Base-by-base conservation (phyloP, 2,113 vertebrate genomes). In the Cyanoderma ruficeps region DNA sequence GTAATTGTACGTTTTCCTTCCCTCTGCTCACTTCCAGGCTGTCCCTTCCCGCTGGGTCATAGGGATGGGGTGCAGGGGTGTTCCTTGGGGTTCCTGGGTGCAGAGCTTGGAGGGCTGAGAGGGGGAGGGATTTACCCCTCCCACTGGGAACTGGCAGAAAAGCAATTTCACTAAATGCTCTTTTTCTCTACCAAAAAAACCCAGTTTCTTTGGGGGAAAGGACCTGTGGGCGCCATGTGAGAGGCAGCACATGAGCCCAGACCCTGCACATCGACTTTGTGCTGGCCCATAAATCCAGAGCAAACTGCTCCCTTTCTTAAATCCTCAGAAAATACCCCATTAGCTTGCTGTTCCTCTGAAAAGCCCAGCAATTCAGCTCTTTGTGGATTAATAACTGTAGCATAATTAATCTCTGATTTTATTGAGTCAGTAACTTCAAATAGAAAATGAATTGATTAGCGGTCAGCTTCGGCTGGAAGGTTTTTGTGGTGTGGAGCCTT, bases 391-490 rank as follows among this genome's bases (percentile, higher is more conserved):
- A 95, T 81, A 90, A 83, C 80, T 70, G 60, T 46, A 63, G 55
- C 63, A 42, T 65, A 93, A 93, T 93, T 93, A 92, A 92, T 78
- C 83, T 75, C 76, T 63, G 56, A 49, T 83, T 89, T 78, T 68
- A 90, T 78, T 81, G 86, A 75, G 76, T 53, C 16, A 15, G 61
- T 56, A 65, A 46, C 67, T 88, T 86, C 61, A 82, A 63, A 56
- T 21, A 41, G 46, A 72, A 93, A 59, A 49, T 30, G 18, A 89
- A 95, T 91, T 41, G 81, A 96, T 97, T 33, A 79, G 61, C 2
- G 31, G 41, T 76, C 71, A 81, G 50, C 60, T 78, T 56, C 4
- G 64, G 44, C 65, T 50, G 2, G 56, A 20, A 63, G 83, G 90
- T 91, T 89, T 89, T 78, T 64, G 44, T 17, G 41, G 17, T 19